Conservation (phyloP, 2,797 vertebrate species). For the Manis pentadactyla region DNA sequence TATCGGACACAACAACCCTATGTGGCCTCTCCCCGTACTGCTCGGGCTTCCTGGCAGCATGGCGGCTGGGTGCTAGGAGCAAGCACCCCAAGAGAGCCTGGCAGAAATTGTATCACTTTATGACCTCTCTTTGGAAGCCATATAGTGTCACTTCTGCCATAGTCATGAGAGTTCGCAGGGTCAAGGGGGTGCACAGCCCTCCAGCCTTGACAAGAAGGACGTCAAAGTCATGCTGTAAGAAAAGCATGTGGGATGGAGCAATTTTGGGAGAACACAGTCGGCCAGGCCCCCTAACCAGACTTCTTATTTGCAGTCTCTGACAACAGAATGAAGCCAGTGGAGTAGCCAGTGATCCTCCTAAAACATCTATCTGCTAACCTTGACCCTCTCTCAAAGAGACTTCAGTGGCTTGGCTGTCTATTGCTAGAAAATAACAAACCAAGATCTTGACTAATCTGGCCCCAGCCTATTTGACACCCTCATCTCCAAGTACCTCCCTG, state of each 20-base stretch:
- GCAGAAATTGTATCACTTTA: not conserved
- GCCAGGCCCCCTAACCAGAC: not conserved
- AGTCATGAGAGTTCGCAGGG: not conserved
- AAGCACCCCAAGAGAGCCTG: not conserved
- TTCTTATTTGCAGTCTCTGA: not conserved
- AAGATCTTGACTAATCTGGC: not conserved
- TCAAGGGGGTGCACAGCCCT: not conserved
- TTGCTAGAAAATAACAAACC: not conserved
- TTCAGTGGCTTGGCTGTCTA: not conserved
- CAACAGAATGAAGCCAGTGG: not conserved
- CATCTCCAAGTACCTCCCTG: not conserved
- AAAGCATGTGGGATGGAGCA: not conserved
- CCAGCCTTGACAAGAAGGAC: no score
- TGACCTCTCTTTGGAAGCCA: not conserved
- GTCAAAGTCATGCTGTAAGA: not conserved
- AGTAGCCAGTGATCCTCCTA: not conserved
- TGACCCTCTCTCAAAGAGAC: not conserved
- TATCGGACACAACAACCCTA: no score
- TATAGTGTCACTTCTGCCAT: not conserved
- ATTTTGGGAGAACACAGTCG: not conserved
- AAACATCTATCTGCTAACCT: not conserved
- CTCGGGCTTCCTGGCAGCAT: not conserved
- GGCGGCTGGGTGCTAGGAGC: fast-evolving
- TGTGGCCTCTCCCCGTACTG: not conserved
- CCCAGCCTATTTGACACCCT: not conserved